phyloP scores from a whole-genome alignment of 2,113 vertebrate species.

The Egretta garzetta region DNA sequence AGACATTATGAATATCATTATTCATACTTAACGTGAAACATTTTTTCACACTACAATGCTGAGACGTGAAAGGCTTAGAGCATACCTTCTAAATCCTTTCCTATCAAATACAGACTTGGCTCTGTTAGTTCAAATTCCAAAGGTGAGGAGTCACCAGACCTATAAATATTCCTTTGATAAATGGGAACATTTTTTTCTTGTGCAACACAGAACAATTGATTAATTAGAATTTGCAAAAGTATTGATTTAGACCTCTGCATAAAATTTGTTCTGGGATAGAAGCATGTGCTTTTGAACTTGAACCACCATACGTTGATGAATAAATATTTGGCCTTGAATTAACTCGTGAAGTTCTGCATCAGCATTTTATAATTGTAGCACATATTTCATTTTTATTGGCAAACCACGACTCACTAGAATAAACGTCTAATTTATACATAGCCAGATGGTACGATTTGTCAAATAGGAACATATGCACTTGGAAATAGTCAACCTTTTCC shows the following conservation, averaged over 20 bases:
- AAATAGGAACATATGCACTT: not conserved
- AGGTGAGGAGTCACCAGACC: not conserved
- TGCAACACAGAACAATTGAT: not conserved
- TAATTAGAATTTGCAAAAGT: not conserved
- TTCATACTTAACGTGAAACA: not conserved
- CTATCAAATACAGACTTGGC: not conserved
- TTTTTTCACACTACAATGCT: not conserved
- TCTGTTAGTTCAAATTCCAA: not conserved
- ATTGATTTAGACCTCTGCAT: not conserved
- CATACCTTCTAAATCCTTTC: not conserved
- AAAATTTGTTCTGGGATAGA: not conserved
- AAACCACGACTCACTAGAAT: not conserved
- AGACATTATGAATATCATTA: not conserved
- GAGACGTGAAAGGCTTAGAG: not conserved
- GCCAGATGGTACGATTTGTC: not conserved
- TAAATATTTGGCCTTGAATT: not conserved
- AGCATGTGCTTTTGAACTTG: not conserved
- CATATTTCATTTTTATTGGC: slow-evolving; percentile 17
- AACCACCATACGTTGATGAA: not conserved
- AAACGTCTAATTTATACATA: not conserved
- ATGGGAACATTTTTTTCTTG: not conserved
- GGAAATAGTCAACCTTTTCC: not conserved
- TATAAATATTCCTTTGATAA: not conserved
- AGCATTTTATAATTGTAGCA: not conserved
- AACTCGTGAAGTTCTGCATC: not conserved